These are phyloP conservation scores for Limosa lapponica DNA, from an alignment of 2,797 vertebrate species.

Conservation along the genomic window DNA sequence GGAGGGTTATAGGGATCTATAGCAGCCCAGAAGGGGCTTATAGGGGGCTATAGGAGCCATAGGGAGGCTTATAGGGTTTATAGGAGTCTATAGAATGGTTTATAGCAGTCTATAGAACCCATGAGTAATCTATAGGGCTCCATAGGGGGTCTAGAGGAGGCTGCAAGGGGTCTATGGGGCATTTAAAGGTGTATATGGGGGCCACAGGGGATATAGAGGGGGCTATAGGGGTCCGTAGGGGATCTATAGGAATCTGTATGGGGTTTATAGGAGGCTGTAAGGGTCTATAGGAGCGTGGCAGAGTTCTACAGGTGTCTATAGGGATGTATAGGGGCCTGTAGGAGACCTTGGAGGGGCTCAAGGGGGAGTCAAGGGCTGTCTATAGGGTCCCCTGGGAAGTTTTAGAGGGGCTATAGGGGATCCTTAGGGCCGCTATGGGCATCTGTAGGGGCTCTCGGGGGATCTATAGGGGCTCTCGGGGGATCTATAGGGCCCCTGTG, in stretches of 20 bases:
- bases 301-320: too few relatives aligned
- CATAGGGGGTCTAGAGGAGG: too few relatives aligned
- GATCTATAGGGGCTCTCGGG: background rate
- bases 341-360: too few relatives aligned
- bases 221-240: background rate
- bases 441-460: background rate
- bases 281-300: too few relatives aligned
- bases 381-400: background rate
- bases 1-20: background rate
- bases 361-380: too few relatives aligned
- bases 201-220: background rate
- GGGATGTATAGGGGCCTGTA: too few relatives aligned
- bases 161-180: too few relatives aligned
- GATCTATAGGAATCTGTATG: background rate
- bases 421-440: background rate
- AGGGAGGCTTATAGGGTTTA: too few relatives aligned
- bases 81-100: too few relatives aligned
- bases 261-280: too few relatives aligned
- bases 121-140: too few relatives aligned
- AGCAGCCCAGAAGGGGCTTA: too few relatives aligned
- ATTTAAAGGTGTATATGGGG: background rate
- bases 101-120: background rate
- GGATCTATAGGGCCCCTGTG: background rate
- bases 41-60: background rate
- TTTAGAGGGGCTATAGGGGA: background rate